phyloP scores from a whole-genome alignment of 2,888 invertebrate species.

The Merodon equestris region DNA sequence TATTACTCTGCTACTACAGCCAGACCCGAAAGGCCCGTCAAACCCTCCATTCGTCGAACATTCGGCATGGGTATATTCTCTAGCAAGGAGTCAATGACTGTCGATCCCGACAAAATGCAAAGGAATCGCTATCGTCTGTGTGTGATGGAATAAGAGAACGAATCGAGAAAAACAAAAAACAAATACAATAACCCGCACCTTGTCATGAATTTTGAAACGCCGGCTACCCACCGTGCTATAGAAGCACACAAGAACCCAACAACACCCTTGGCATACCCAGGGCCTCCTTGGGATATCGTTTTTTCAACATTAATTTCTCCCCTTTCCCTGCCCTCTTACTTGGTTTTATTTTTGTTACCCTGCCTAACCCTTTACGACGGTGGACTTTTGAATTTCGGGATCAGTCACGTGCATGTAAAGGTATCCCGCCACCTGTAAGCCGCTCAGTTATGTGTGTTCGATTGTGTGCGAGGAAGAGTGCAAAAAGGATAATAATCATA shows the following conservation, averaged over 20 bases:
- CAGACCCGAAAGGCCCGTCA: no score
- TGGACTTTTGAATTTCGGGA: slow-evolving; percentile 53
- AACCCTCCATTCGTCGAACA: no score
- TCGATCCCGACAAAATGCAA: slow-evolving; percentile 12
- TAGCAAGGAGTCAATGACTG: slow-evolving; percentile 40
- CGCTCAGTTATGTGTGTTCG: no score
- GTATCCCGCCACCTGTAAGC: slow-evolving; percentile 16
- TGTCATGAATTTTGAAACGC: slow-evolving; percentile 43
- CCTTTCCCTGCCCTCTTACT: not conserved
- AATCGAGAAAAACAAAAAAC: slow-evolving; percentile 15
- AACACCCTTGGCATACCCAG: not conserved
- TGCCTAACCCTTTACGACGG: not conserved
- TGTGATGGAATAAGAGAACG: not conserved
- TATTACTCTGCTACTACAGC: no score
- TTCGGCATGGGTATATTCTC: slow-evolving; percentile 7
- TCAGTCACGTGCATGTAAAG: slow-evolving; percentile 53
- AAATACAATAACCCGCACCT: no score
- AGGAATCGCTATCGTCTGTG: not conserved
- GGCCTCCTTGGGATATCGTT: slow-evolving; percentile 28
- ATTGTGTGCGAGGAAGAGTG: slow-evolving; percentile 6
- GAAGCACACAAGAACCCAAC: not conserved
- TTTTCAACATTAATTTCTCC: slow-evolving; percentile 36
- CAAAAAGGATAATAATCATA: slow-evolving; percentile 57
- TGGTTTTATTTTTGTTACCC: slow-evolving; percentile 17
- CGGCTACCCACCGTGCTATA: slow-evolving; percentile 27